These are phyloP conservation scores for Pachymerium ferrugineum DNA, from an alignment of 2,888 invertebrate species.

Conservation along the genomic window DNA sequence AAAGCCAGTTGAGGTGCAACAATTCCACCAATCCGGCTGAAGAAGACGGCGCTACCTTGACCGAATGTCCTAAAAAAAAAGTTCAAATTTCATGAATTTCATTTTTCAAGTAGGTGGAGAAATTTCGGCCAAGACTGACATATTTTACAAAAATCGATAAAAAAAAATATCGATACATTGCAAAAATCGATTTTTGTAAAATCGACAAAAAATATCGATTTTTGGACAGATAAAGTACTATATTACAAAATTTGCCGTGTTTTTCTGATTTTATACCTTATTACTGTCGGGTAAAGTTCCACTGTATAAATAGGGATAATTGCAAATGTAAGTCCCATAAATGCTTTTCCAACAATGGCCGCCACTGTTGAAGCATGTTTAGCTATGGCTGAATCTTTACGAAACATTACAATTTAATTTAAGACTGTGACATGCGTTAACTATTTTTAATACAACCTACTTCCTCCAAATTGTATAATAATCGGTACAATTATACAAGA, in stretches of 20 bases:
- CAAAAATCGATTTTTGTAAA: too few relatives aligned
- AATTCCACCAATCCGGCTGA: constrained; percentile 52
- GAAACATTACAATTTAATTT: not conserved
- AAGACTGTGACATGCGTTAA: not conserved
- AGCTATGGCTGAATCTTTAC: not conserved
- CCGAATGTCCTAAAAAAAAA: constrained; percentile 37
- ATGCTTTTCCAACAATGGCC: constrained; percentile 49
- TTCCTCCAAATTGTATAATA: not conserved
- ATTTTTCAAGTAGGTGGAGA: too few relatives aligned
- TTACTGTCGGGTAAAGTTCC: constrained; percentile 45
- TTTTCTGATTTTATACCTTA: constrained; percentile 35
- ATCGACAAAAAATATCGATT: too few relatives aligned
- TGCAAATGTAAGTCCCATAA: constrained; percentile 51
- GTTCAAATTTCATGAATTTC: too few relatives aligned
- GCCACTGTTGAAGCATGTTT: not conserved
- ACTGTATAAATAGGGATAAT: constrained; percentile 47
- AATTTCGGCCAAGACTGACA: too few relatives aligned
- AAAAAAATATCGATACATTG: too few relatives aligned
- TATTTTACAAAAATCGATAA: too few relatives aligned
- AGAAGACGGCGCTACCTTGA: constrained; percentile 51
- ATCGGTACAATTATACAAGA: constrained; percentile 27
- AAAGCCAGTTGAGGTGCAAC: constrained; percentile 48
- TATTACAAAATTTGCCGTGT: too few relatives aligned
- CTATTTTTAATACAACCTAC: not conserved
- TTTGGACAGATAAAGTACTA: not conserved